phyloP scores from a whole-genome alignment of 2,888 invertebrate genomes.

The Choristoneura rosaceana region DNA sequence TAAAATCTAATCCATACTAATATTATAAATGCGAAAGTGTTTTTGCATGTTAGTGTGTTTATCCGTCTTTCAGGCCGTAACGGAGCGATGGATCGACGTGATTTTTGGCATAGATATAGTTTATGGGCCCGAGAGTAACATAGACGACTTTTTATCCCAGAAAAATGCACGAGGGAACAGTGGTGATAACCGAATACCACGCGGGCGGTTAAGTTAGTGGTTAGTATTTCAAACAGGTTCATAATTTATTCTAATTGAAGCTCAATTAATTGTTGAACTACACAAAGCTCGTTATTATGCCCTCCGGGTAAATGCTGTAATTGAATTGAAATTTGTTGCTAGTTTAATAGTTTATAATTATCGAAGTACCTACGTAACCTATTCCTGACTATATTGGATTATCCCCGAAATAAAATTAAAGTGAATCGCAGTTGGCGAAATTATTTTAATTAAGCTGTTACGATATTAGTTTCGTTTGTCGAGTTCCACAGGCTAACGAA shows the following conservation, averaged over 20 bases:
- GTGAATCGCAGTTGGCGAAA: slow-evolving; percentile 3
- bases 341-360: slow-evolving; percentile 20
- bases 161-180: too few species aligned
- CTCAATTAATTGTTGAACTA: not conserved
- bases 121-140: too few species aligned
- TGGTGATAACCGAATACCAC: too few species aligned
- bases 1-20: too few species aligned
- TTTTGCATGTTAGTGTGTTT: too few species aligned
- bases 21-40: too few species aligned
- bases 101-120: too few species aligned
- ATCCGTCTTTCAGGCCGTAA: too few species aligned
- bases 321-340: slow-evolving; percentile 16
- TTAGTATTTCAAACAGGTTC: not conserved
- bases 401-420: not conserved
- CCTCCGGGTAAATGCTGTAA: slow-evolving; percentile 2
- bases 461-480: slow-evolving; percentile 3
- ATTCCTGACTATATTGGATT: not conserved
- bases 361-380: not conserved
- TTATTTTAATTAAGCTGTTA: slow-evolving; percentile 6
- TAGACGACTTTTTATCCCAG: too few species aligned
- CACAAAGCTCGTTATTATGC: not conserved
- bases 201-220: too few species aligned
- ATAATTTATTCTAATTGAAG: not conserved
- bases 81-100: too few species aligned
- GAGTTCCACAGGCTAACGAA: not conserved